Base-by-base conservation (phyloP, 1,140 invertebrate species). In the Scaptomyza montana region DNA sequence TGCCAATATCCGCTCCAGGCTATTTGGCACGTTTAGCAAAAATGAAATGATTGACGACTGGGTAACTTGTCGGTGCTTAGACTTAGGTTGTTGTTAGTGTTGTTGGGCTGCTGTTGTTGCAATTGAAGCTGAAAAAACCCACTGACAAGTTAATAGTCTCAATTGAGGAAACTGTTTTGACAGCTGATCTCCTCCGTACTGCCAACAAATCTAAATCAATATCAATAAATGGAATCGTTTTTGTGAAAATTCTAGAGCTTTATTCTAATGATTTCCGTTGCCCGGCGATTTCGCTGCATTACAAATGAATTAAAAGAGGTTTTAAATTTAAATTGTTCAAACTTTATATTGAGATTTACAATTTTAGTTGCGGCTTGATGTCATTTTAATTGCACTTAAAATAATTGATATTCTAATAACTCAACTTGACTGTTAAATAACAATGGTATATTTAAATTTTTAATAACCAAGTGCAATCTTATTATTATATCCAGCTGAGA, bases 71-170 rank as follows among this genome's bases (percentile, higher is more conserved):
- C 39, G 39, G 39, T 43, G 39, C 12, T 43, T 43, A n/a, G 39
- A 43, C 4, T 43, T 3, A 5, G 3, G 12, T n/a, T 43, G n/a
- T 6, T 43, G 39, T 21, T 51, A 45, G 9, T 28, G 33, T 28
- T 39, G 33, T 46, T 8, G 41, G 41, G 41, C 41, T 28, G 60
- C 57, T 65, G 69, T 70, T 28, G 63, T 61, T 62, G 69, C 79
- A 81, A 82, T 78, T 61, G 65, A 80, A 80, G 64, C 62, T 65
- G 16, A 16, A 68, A 77, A 59, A 69, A 59, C 69, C 71, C 74
- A 86, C 78, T 78, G 81, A 85, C 81, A 85, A 86, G 65, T 86
- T 86, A 86, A 85, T 86, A 80, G 74, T 49, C 66, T 49, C 33
- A 39, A 59, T 25, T 25, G 54, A 57, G 69, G 69, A 72, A 72